These are phyloP conservation scores for Mormyrops attenuatus DNA, from an alignment of 2,797 vertebrate species.

Conservation along the genomic window DNA sequence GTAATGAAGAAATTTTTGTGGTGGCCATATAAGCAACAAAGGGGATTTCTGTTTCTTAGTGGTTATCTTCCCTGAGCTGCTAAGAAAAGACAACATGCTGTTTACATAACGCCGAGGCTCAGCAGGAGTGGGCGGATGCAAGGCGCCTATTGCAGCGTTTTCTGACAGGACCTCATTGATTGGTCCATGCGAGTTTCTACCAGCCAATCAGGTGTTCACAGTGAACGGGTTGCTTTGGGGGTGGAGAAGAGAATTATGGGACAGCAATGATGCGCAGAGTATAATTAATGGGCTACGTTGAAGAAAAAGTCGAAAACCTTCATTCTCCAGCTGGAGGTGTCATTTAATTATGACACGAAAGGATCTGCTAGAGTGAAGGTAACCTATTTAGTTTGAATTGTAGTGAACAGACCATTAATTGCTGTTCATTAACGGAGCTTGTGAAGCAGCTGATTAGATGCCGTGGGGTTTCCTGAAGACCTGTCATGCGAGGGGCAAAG, in stretches of 20 bases:
- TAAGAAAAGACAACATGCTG: background rate
- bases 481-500: background rate
- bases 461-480: background rate
- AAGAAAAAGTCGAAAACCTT: background rate
- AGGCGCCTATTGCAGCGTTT: background rate
- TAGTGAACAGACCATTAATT: background rate
- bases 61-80: background rate
- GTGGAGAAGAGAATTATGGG: background rate
- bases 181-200: background rate
- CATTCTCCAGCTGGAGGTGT: conserved; percentile 4
- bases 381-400: background rate
- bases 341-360: background rate
- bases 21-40: background rate
- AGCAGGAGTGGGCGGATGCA: background rate
- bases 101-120: conserved; percentile 1
- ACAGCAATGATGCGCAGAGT: background rate
- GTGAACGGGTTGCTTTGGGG: background rate
- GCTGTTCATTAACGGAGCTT: background rate
- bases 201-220: conserved; percentile 3
- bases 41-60: background rate
- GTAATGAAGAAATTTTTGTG: background rate
- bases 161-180: conserved; percentile 15
- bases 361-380: background rate
- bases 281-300: conserved; percentile 4
- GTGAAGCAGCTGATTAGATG: background rate